Evolutionary conservation across 2,113 vertebrate genomes (phyloP), one percentile per base, ranked within the genome.

Genomic region (Talpa occidentalis): DNA sequence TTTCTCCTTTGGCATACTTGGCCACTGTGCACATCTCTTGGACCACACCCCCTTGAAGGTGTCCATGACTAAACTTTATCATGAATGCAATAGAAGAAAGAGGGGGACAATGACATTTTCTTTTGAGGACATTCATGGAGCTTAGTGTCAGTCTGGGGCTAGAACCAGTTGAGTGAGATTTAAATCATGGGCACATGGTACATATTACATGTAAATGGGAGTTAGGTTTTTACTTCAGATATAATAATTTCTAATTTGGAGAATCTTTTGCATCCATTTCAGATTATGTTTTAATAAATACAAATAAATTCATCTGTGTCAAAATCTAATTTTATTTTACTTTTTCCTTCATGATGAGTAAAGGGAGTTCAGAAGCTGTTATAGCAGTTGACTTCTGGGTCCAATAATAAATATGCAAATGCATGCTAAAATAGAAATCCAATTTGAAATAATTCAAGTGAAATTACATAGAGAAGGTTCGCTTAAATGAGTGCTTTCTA

Each of bases 401-500:
- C 66, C 66, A 28, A 62, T 73, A 83, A 89, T 92, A 88, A 88
- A 94, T 91, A 93, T 74, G 82, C 62, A 93, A 91, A 90, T 90
- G 1, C 0, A 26, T 44, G 28, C 66, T 77, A 92, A 94, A 94
- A 40, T 60, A 93, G 70, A 94, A 96, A 94, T 94, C 47, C 30
- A 92, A 32, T 91, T 84, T 95, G 44, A 94, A 96, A 91, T 84
- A 95, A 95, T 91, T 96, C 88, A 69, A 66, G 78, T 91, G 81
- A 96, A 88, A 95, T 94, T 78, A 62, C 47, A 37, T 49, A 88
- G 88, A 78, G 69, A 88, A 93, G 91, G 56, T 93, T 87, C 72
- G 70, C 32, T 40, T 88, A 95, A 60, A 56, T 42, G 54, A 62
- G 11, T 49, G 42, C 24, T 94, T 59, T 73, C 87, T 83, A 54